A percentile compares a stretch with the other conserved stretches of the same genome.
Evolutionary conservation across 2,797 vertebrate species (phyloP).

Genomic region (Tiaroga cobitis): DNA sequence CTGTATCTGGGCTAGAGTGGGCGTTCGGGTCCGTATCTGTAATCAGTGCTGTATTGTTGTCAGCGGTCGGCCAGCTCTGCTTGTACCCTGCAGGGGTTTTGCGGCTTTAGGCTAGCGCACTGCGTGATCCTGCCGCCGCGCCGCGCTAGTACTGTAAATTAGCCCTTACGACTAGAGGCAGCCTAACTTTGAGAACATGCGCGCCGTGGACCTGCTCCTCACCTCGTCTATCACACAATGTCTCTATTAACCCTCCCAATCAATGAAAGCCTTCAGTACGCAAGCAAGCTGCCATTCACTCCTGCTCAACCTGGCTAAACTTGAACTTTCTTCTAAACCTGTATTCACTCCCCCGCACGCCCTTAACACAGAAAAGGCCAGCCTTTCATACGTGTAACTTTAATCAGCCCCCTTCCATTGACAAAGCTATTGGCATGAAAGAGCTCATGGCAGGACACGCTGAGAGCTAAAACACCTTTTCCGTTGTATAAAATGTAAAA

Average conservation of each 20-base stretch:
- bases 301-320: constrained; percentile 35
- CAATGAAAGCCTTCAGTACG: constrained; percentile 15
- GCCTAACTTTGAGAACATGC: constrained; percentile 14
- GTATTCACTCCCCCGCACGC: constrained; percentile 25
- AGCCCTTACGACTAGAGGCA: constrained; percentile 31
- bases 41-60: constrained; percentile 81
- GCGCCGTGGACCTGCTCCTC: constrained; percentile 2
- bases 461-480: constrained; percentile 13
- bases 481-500: constrained; percentile 16
- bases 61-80: constrained; percentile 71
- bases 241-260: constrained; percentile 52
- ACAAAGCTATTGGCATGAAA: constrained; percentile 3
- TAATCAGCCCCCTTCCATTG: constrained; percentile 36
- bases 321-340: constrained; percentile 33
- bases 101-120: constrained; percentile 63
- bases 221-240: constrained; percentile 40
- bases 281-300: constrained; percentile 4
- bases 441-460: background rate
- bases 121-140: constrained; percentile 20
- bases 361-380: constrained; percentile 8
- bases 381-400: background rate
- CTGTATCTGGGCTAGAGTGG: constrained; percentile 50
- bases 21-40: constrained; percentile 67
- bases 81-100: constrained; percentile 50
- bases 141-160: constrained; percentile 45